Conservation (phyloP, 2,888 invertebrate genomes). For the Pollenia amentaria region DNA sequence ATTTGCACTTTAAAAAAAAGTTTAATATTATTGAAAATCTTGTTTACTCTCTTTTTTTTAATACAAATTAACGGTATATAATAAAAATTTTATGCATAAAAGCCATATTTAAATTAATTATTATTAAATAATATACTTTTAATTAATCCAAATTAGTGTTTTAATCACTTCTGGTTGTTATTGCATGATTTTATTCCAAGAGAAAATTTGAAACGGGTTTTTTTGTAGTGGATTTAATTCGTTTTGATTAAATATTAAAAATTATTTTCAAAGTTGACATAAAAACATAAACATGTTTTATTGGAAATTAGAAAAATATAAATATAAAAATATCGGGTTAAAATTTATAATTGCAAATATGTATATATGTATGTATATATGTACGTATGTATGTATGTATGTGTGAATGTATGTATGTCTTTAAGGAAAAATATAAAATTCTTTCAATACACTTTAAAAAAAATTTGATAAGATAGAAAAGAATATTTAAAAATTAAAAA, state of each 20-base stretch:
- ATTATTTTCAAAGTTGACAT: neutral
- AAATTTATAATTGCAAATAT: neutral
- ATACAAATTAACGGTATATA: too few species aligned
- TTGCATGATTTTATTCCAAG: constrained; percentile 4
- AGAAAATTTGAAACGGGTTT: constrained; percentile 46
- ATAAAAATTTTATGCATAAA: too few species aligned
- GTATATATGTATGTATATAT: neutral
- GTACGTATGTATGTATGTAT: neutral
- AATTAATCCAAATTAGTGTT: constrained; percentile 16
- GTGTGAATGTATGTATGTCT: neutral
- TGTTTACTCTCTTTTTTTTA: too few species aligned
- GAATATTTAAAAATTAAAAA: neutral
- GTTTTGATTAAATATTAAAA: constrained; percentile 23
- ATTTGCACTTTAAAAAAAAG: too few species aligned
- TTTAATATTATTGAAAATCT: too few species aligned
- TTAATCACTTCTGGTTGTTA: constrained; percentile 56
- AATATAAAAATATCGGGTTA: too few species aligned
- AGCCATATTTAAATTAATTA: too few species aligned
- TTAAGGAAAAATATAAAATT: constrained; percentile 24
- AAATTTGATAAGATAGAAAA: neutral
- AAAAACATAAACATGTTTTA: too few species aligned
- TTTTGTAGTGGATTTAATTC: constrained; percentile 10
- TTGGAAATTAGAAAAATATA: neutral
- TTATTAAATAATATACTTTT: neutral
- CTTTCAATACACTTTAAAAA: constrained; percentile 27